Conservation (phyloP, 2,113 vertebrate genomes). For the Neopipo cinnamomea region DNA sequence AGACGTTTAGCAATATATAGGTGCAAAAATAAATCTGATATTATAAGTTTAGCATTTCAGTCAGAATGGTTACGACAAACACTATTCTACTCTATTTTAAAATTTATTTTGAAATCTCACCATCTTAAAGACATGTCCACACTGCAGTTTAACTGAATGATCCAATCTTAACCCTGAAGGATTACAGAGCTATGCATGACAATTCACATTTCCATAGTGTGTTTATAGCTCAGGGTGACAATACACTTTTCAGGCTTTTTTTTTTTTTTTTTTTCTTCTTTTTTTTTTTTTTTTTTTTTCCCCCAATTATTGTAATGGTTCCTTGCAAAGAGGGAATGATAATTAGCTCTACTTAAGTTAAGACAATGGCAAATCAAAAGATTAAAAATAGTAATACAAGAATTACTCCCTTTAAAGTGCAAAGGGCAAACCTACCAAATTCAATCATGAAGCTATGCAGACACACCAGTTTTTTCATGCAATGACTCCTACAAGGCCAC, state of each 20-base stretch:
- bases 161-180: not conserved
- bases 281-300: not conserved
- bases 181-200: not conserved
- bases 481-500: not conserved
- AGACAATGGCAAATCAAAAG: not conserved
- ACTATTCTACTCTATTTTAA: not conserved
- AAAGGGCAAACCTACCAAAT: not conserved
- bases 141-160: not conserved
- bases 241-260: not conserved
- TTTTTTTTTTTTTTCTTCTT: fast-evolving
- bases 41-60: not conserved
- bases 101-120: not conserved
- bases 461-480: not conserved
- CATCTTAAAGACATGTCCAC: not conserved
- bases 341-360: not conserved
- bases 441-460: not conserved
- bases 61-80: not conserved
- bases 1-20: not conserved
- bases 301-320: not conserved
- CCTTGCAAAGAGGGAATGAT: not conserved
- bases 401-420: not conserved
- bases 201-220: not conserved
- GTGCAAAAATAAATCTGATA: not conserved
- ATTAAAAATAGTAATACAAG: not conserved
- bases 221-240: not conserved